Evolutionary conservation across 2,888 invertebrate species (phyloP), one percentile per base, ranked within the genome.

Genomic region (Drosophila pseudotalamancana): DNA sequence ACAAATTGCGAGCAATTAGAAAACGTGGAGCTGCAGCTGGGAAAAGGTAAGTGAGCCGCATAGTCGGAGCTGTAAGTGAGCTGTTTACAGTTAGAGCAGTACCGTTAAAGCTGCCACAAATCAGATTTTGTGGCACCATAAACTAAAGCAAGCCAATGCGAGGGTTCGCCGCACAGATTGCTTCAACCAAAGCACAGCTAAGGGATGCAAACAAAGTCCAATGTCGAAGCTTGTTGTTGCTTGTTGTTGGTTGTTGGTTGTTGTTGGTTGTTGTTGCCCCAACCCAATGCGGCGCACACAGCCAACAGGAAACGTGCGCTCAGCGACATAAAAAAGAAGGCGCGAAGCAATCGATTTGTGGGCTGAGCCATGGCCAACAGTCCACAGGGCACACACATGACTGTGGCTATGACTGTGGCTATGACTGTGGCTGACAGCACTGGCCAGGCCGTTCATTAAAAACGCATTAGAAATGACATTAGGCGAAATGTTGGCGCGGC

Each of bases 291-390:
- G 29, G 4, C 0, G 4, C 8, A 37, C 54, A 32, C 45, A 55
- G 71, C 77, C 84, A 80, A 83, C 87, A 74, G 87, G 87, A 81
- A 81, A 61, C 79, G 66, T 43, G 50, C 61, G 73, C 70, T 69
- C 56, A 66, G 55, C 57, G 67, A 63, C 61, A 77, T 55, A 16
- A 32, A 39, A 12, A 29, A 32, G 42, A 77, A 79, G 86, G 88
- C 88, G 88, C 87, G 82, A 76, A 79, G 67, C 77, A 86, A 88
- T 87, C 88, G 88, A 88, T 88, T 88, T 87, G 88, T 85, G 86
- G 86, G 79, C 63, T 46, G 61, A 35, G 40, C 39, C 34, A 46
- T 31, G 35, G 12, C 6, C 37, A n/a, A n/a, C n/a, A n/a, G n/a
- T n/a, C n/a, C n/a, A n/a, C n/a, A n/a, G n/a, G n/a, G n/a, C n/a